Evolutionary conservation across 2,113 vertebrate species (phyloP), one percentile per base, ranked within the genome.

Genomic region (Condylura cristata): DNA sequence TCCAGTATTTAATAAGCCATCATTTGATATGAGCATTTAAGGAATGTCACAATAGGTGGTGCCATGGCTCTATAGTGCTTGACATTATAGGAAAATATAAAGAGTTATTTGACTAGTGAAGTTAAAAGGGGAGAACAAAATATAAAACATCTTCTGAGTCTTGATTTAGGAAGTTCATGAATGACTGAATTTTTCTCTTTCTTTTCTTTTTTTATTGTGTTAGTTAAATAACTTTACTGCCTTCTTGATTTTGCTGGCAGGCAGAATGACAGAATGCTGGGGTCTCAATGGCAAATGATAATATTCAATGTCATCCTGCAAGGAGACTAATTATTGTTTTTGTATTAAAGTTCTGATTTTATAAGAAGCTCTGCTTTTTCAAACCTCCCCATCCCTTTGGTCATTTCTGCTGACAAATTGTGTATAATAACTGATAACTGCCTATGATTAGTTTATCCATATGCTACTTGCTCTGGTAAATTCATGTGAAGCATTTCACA

Each of bases 401-500:
- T 90, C 74, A 96, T 94, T 96, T 95, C 51, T 90, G 68, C 63
- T 61, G 83, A 74, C 0, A 1, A 89, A 91, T 65, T 92, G 46
- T 20, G 53, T 87, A 88, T 95, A 86, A 74, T 89, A 79, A 68
- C 78, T 89, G 74, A 92, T 86, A 93, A 72, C 30, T 89, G 44
- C 58, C 63, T 95, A 1, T 86, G 89, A 94, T 93, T 93, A 92
- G 60, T 97, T 91, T 83, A 90, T 63, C 86, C 74, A 79, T 78
- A 86, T 95, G 89, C 74, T 92, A 39, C 79, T 91, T 90, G 58
- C 74, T 93, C 51, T 85, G 34, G 39, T 86, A 94, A 95, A 92
- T 89, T 92, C 79, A 92, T 96, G 93, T 83, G 44, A 91, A 92
- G 39, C 58, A 93, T 91, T 96, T 93, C 72, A 89, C 70, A 97